Evolutionary conservation across 2,113 vertebrate genomes (phyloP), one percentile per base, ranked within the genome.

Genomic region (Triplophysa siluroides): DNA sequence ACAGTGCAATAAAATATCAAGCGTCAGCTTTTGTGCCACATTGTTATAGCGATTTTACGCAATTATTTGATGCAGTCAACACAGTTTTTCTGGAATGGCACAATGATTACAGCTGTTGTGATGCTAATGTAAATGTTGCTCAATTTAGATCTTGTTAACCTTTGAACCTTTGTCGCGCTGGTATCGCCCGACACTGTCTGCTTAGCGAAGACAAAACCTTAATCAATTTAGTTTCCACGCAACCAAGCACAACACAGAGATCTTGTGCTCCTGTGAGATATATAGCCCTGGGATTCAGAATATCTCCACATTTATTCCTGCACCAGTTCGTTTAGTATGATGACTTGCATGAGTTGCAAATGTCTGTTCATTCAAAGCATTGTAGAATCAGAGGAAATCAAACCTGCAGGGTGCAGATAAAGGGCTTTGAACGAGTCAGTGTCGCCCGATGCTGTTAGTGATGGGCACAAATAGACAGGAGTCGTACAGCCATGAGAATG

Each of bases 321-420:
- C 72, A 58, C 11, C 3, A 9, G 23, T 71, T 33, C 7, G 23
- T 54, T 52, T 54, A 38, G n/a, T 38, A 58, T 14, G 23, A 33
- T 72, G 7, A 9, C 71, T 60, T 18, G 41, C 60, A 12, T 1
- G 14, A 74, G 71, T 61, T 45, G 54, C 74, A 64, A 62, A 60
- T 12, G 58, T 62, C 38, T 62, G 70, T 60, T 58, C 5, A 1
- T 41, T 38, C 52, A 4, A 56, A 38, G 19, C 52, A 21, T 58
- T 58, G 52, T 72, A 21, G 50, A 29, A 50, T n/a, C 24, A 2
- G 18, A 47, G 43, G 43, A 41, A 26, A 43, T 76, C 64, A 76
- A 76, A 64, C 13, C 79, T 76, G 79, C 2, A 13, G 19, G 52
- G 16, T 26, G 56, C 62, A 75, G 79, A 81, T 68, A 81, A 81